A percentile compares a stretch with the other conserved stretches of the same genome.
These are phyloP conservation scores for Schizopygopsis pylzovi DNA, from an alignment of 2,797 vertebrate species.

Conservation along the genomic window DNA sequence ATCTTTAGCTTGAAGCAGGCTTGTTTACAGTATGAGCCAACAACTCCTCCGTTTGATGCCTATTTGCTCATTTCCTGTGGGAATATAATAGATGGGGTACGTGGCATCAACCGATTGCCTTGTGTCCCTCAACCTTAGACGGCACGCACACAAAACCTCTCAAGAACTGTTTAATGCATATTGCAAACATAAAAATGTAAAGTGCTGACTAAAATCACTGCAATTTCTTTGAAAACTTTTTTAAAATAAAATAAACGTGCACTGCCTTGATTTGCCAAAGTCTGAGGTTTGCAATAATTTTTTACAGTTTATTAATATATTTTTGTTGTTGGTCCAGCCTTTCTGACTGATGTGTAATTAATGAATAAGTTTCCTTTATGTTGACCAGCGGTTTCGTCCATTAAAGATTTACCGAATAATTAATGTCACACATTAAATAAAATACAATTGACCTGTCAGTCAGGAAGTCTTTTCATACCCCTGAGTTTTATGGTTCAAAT, in stretches of 20 bases:
- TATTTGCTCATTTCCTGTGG: conserved; percentile 10
- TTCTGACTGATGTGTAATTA: not conserved
- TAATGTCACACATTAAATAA: not conserved
- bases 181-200: not conserved
- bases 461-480: not conserved
- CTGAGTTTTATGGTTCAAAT: not conserved
- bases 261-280: not conserved
- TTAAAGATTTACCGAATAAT: not conserved
- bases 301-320: not conserved
- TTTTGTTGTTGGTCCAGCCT: not conserved
- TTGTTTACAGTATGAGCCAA: conserved; percentile 16
- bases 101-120: not conserved
- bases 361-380: not conserved
- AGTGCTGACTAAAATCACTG: not conserved
- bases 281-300: not conserved
- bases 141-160: not conserved
- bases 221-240: not conserved
- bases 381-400: not conserved
- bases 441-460: not conserved
- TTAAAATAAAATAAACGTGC: not conserved
- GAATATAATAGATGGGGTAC: not conserved
- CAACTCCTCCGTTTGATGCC: not conserved
- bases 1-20: conserved; percentile 15
- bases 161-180: not conserved
- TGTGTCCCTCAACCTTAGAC: not conserved